These are phyloP conservation scores for Prietella phreatophila DNA, from an alignment of 2,113 vertebrate species.

Conservation along the genomic window DNA sequence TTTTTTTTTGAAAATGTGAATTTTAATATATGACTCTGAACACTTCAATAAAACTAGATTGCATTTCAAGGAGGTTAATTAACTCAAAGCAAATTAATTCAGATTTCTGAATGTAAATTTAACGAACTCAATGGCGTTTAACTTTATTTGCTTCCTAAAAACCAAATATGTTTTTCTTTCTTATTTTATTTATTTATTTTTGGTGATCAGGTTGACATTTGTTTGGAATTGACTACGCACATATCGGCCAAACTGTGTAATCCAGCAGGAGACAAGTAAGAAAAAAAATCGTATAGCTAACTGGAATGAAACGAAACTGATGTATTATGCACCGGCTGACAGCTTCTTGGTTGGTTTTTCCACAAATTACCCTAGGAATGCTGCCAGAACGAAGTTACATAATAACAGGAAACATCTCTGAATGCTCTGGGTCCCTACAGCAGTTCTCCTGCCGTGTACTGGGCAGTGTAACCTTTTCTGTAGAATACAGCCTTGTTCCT, in stretches of 20 bases:
- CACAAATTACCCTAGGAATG: neutral
- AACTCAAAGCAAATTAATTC: neutral
- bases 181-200: neutral
- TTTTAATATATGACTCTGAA: neutral
- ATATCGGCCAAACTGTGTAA: neutral
- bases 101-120: neutral
- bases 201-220: neutral
- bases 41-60: neutral
- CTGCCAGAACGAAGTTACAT: neutral
- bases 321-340: neutral
- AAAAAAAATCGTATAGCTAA: neutral
- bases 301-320: neutral
- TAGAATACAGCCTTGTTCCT: neutral
- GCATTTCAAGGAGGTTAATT: neutral
- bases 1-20: neutral
- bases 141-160: neutral
- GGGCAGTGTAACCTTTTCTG: neutral
- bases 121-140: neutral
- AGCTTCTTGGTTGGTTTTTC: neutral
- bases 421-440: neutral
- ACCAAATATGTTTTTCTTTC: no score
- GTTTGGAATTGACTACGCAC: neutral
- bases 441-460: neutral
- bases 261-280: neutral
- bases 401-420: neutral